phyloP scores from a whole-genome alignment of 2,888 invertebrate genomes.

The Neoascia interrupta region DNA sequence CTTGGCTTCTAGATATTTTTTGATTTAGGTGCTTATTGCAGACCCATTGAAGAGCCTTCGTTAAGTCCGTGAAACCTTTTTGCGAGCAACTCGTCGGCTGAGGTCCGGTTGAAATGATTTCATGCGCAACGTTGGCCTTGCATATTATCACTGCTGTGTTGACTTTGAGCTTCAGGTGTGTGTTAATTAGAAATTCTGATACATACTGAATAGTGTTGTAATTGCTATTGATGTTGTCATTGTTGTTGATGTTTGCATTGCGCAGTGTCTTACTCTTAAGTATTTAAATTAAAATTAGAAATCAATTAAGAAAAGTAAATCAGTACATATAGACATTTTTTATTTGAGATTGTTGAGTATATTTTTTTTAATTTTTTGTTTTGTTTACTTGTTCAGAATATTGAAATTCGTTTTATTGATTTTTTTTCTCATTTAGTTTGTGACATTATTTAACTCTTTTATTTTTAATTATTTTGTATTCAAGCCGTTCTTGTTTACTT shows the following conservation, averaged over 20 bases:
- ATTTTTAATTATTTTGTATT: constrained; percentile 48
- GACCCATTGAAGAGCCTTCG: constrained; percentile 33
- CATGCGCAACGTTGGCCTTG: constrained; percentile 54
- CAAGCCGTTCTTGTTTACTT: constrained; percentile 35
- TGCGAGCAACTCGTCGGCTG: constrained; percentile 63
- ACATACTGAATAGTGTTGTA: constrained; percentile 52
- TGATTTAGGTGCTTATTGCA: constrained; percentile 47
- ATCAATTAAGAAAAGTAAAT: constrained; percentile 64
- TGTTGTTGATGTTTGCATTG: constrained; percentile 65
- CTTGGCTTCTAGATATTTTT: constrained; percentile 39
- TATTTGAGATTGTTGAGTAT: neutral
- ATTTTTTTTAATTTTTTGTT: constrained; percentile 20
- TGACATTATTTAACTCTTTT: constrained; percentile 60
- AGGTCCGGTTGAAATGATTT: constrained; percentile 59
- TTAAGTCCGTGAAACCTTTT: constrained; percentile 59
- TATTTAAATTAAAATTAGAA: constrained; percentile 63
- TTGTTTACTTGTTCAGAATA: constrained; percentile 36
- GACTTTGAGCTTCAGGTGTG: constrained; percentile 27
- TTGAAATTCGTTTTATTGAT: constrained; percentile 31
- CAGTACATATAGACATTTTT: constrained; percentile 62
- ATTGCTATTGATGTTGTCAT: constrained; percentile 51
- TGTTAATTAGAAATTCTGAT: constrained; percentile 53
- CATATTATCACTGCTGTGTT: no score
- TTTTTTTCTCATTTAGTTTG: constrained; percentile 46
- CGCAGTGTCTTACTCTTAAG: constrained; percentile 63